Percentiles rank a stretch among this genome's conserved stretches.
These are phyloP conservation scores for Manduca sexta DNA, from an alignment of 1,140 invertebrate species.

Conservation along the genomic window DNA sequence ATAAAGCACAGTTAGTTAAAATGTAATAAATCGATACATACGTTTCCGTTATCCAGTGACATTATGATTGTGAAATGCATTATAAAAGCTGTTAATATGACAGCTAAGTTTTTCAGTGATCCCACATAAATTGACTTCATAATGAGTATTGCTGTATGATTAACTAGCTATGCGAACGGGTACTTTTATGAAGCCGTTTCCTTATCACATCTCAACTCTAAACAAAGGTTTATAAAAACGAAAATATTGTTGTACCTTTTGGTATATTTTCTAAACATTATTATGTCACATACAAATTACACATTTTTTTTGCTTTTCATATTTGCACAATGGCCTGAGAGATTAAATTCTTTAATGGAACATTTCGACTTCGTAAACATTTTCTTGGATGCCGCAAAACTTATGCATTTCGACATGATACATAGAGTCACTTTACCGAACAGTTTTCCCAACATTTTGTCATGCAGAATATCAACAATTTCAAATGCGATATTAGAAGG, in stretches of 20 bases:
- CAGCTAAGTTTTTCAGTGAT: too few relatives aligned
- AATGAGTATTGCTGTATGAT: too few relatives aligned
- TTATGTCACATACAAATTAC: slow-evolving; percentile 28
- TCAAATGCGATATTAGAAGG: slow-evolving; percentile 52
- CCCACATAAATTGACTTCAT: too few relatives aligned
- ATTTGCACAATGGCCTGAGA: slow-evolving; percentile 44
- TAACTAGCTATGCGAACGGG: too few relatives aligned
- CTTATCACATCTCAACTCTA: too few relatives aligned
- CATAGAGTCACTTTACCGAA: slow-evolving; percentile 60
- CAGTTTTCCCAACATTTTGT: slow-evolving; percentile 51
- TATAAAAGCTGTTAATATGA: too few relatives aligned
- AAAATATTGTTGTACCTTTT: background rate
- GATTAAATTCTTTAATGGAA: slow-evolving; percentile 39
- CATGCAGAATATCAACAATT: slow-evolving; percentile 54
- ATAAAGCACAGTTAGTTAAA: too few relatives aligned
- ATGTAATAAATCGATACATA: too few relatives aligned
- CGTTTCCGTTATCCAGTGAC: too few relatives aligned
- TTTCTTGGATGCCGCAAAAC: slow-evolving; percentile 47
- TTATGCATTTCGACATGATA: slow-evolving; percentile 48
- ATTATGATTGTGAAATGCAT: too few relatives aligned
- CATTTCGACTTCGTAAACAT: slow-evolving; percentile 51
- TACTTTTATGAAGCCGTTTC: too few relatives aligned
- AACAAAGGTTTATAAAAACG: background rate
- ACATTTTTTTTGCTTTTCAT: slow-evolving; percentile 25
- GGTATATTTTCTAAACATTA: slow-evolving; percentile 20